Percentiles rank a stretch among this genome's conserved stretches.
phyloP scores from a whole-genome alignment of 2,888 invertebrate species.

The Ornithoptera priamus region DNA sequence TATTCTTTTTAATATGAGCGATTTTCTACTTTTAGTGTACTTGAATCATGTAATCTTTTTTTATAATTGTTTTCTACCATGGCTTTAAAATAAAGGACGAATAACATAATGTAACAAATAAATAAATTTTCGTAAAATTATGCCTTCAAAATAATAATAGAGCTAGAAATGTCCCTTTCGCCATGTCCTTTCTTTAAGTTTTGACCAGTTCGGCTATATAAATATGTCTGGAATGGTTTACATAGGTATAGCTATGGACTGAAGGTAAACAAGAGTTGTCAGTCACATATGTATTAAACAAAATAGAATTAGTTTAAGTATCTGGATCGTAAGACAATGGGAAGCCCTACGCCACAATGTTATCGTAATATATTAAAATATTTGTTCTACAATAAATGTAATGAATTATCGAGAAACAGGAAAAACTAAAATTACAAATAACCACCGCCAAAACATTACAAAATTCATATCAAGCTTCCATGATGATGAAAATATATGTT shows the following conservation, averaged over 20 bases:
- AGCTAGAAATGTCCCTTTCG: background rate
- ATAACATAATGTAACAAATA: background rate
- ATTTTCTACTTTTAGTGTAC: too few relatives aligned
- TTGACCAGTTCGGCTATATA: background rate
- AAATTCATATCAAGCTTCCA: conserved; percentile 44
- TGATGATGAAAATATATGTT: conserved; percentile 56
- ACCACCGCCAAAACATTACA: conserved; percentile 8
- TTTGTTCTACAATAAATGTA: background rate
- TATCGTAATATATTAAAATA: conserved; percentile 2
- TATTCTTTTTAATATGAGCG: too few relatives aligned
- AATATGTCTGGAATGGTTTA: background rate
- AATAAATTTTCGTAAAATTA: background rate
- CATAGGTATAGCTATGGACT: background rate
- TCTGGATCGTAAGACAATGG: conserved; percentile 19
- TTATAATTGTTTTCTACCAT: too few relatives aligned
- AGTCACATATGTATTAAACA: conserved; percentile 1
- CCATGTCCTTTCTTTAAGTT: background rate
- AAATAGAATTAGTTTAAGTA: conserved; percentile 27
- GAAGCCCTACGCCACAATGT: conserved; percentile 21
- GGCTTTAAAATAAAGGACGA: too few relatives aligned
- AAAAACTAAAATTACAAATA: conserved; percentile 34
- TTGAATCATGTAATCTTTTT: too few relatives aligned
- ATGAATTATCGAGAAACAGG: conserved; percentile 14
- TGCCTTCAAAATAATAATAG: background rate
- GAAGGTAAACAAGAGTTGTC: background rate